Base-by-base conservation (phyloP, 2,797 vertebrate species). In the Mormyrops boulengeri region DNA sequence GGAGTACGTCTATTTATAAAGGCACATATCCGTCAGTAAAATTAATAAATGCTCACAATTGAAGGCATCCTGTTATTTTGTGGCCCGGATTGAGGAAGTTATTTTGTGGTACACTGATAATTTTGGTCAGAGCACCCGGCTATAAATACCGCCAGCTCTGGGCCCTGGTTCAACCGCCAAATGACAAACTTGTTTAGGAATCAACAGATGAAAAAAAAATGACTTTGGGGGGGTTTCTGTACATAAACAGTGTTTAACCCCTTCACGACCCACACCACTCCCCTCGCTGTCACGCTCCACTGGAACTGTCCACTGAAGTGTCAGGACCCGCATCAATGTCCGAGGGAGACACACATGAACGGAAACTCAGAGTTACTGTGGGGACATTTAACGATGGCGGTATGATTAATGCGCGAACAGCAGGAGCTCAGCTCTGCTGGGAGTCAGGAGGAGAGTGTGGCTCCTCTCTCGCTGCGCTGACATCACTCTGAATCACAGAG, bases 21-120 rank as follows among this genome's bases (percentile, higher is more conserved):
- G 92, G 92, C 93, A 93, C 93, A 94, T 92, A 93, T 94, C 90
- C 92, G 90, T 92, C 88, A 90, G 92, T 94, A 94, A 95, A 95
- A 97, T 96, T 96, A 96, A 96, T 96, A 96, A 96, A 97, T 95
- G 95, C 89, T 82, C 94, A 95, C 95, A 96, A 96, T 96, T 95
- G 96, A 96, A 96, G 95, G 93, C 95, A 96, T 96, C 96, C 96
- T 96, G 96, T 96, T 96, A 96, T 96, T 96, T 96, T 94, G 96
- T 88, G 95, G 95, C 94, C 91, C 94, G 92, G 93, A 93, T 93
- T 93, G 93, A 96, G 96, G 96, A 97, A 96, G 95, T 96, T 95
- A 96, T 96, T 96, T 96, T 95, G 95, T 95, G 96, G 96, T 96
- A 88, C 87, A 66, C 87, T 88, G 87, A 88, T 88, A 91, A 96